phyloP scores from a whole-genome alignment of 2,797 vertebrate species.

The Danio albolineatus region DNA sequence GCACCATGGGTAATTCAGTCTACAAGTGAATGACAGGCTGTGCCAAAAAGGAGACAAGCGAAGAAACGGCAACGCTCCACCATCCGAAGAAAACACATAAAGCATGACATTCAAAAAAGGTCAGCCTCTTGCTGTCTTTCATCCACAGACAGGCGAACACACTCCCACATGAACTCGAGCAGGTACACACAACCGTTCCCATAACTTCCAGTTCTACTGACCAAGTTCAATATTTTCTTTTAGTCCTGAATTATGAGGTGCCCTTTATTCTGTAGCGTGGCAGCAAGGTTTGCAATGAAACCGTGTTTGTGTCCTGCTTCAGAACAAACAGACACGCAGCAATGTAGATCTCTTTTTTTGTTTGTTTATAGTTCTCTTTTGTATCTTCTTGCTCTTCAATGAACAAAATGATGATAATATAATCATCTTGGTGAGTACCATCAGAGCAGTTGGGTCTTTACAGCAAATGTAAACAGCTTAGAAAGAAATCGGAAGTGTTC shows the following conservation, averaged over 20 bases:
- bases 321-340: not conserved
- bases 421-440: too few relatives aligned
- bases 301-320: not conserved
- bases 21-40: slow-evolving; percentile 54
- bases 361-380: too few relatives aligned
- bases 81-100: slow-evolving; percentile 51
- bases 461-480: too few relatives aligned
- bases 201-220: not conserved
- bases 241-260: not conserved
- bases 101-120: slow-evolving; percentile 66
- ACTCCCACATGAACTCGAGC: slow-evolving; percentile 20
- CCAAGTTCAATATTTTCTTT: not conserved
- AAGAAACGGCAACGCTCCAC: slow-evolving; percentile 42
- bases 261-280: not conserved
- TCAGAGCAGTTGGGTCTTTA: too few relatives aligned
- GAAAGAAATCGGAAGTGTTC: too few relatives aligned
- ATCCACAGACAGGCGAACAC: slow-evolving; percentile 17
- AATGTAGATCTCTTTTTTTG: too few relatives aligned
- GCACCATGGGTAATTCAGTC: slow-evolving; percentile 37
- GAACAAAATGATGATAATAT: too few relatives aligned
- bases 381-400: too few relatives aligned
- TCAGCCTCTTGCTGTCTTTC: slow-evolving; percentile 55
- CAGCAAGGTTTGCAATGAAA: not conserved
- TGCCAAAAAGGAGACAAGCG: slow-evolving; percentile 29
- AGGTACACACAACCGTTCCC: not conserved